Conservation (phyloP, 1,140 invertebrate genomes). For the Sitophilus oryzae region DNA sequence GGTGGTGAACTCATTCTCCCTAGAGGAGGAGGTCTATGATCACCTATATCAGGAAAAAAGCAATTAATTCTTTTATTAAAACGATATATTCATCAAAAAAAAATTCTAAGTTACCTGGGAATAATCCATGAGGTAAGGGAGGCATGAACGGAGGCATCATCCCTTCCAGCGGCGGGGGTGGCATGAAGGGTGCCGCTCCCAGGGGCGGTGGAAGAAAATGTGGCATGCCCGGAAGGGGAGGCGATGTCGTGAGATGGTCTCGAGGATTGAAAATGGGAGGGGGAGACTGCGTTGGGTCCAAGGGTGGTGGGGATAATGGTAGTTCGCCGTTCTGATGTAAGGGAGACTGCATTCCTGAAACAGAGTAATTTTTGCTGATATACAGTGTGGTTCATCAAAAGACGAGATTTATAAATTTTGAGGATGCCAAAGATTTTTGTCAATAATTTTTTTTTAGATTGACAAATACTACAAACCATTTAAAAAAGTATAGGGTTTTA, state of each 20-base stretch:
- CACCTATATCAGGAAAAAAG: slow-evolving; percentile 21
- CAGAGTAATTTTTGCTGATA: background rate
- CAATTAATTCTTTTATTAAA: background rate
- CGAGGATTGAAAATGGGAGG: slow-evolving; percentile 41
- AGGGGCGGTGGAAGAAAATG: slow-evolving; percentile 40
- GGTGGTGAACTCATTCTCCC: slow-evolving; percentile 60
- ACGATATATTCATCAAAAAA: background rate
- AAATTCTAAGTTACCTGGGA: slow-evolving; percentile 41
- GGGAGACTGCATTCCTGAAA: slow-evolving; percentile 38
- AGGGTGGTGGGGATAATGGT: slow-evolving; percentile 37
- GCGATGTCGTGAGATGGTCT: slow-evolving; percentile 48
- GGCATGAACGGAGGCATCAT: slow-evolving; percentile 42
- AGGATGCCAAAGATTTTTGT: too few species aligned
- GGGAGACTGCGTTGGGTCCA: slow-evolving; percentile 48
- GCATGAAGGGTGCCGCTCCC: slow-evolving; percentile 38
- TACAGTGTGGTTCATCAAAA: background rate
- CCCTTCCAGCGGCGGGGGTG: slow-evolving; percentile 40
- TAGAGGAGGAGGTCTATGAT: slow-evolving; percentile 56
- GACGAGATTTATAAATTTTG: too few species aligned
- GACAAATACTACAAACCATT: too few species aligned
- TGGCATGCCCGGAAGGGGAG: slow-evolving; percentile 47
- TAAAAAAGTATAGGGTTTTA: too few species aligned
- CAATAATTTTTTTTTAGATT: too few species aligned
- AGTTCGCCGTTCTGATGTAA: slow-evolving; percentile 40
- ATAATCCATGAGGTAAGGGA: slow-evolving; percentile 42